Evolutionary conservation across 1,140 invertebrate species (phyloP).

Genomic region (Littorina saxatilis): DNA sequence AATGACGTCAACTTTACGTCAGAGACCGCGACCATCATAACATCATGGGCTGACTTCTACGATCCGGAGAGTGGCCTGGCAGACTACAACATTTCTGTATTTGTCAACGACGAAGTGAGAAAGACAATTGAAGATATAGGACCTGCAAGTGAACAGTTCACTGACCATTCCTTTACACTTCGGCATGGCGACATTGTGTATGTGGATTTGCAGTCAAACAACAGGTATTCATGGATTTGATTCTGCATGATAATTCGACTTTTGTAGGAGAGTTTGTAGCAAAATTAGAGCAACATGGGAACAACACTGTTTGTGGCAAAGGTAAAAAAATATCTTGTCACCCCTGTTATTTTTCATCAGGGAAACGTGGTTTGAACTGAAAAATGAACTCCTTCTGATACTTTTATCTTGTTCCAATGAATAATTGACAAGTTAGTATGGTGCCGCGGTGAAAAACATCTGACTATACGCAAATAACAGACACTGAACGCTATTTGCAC

Average conservation of each 20-base stretch:
- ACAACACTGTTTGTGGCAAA: too few species aligned
- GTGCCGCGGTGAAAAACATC: too few species aligned
- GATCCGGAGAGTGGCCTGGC: conserved; percentile 49
- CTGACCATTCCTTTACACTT: conserved; percentile 46
- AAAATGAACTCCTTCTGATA: too few species aligned
- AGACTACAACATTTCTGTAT: conserved; percentile 34
- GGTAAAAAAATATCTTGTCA: too few species aligned
- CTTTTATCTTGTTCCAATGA: too few species aligned
- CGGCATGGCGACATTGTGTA: conserved; percentile 46
- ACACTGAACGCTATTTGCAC: too few species aligned
- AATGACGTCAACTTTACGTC: conserved; percentile 41
- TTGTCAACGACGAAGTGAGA: conserved; percentile 33
- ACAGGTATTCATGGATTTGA: conserved; percentile 10
- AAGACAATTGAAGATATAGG: conserved; percentile 18
- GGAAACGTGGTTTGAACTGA: too few species aligned
- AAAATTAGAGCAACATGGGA: too few species aligned
- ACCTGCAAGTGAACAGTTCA: conserved; percentile 26
- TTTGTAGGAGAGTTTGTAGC: not conserved
- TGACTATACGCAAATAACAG: too few species aligned
- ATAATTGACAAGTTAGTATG: too few species aligned
- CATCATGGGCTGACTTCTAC: conserved; percentile 44
- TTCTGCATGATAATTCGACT: too few species aligned
- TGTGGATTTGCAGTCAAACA: conserved; percentile 36
- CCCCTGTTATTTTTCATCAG: not conserved
- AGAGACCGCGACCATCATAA: conserved; percentile 38